Base-by-base conservation (phyloP, 92 coral and sea anemone species). In the Diadumene lineata region DNA sequence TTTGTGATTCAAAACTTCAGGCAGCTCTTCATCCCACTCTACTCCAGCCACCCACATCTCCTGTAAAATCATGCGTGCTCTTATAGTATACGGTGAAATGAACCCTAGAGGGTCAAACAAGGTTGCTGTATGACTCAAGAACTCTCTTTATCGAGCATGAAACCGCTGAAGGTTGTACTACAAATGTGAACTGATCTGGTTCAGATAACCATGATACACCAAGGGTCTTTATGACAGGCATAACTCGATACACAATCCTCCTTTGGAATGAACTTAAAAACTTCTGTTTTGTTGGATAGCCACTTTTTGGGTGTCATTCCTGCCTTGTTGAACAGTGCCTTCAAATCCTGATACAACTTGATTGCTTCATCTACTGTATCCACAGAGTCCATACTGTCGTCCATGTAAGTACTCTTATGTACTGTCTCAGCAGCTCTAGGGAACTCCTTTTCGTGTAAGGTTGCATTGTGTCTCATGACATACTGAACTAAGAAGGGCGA, bases 401-500 rank as follows among this genome's bases (percentile, higher is more conserved):
- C 88, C 88, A 83, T 83, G 66, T 87, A 87, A 1, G 84, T 84
- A 13, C 82, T 67, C 17, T 79, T 62, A 19, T 73, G 22, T 4
- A 75, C 69, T 4, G 87, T 79, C 4, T 86, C 79, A 1, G 90
- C 86, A 23, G 86, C 86, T n/a, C 60, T 25, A 51, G 85, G 85
- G 22, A 6, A 73, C 51, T 60, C 56, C 31, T 56, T 25, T 50
- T 64, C 56, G 55, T 86, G 72, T 43, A 68, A 64, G 26, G 82
- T 55, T 34, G 90, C 86, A 70, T 79, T 75, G 51, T 74, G 15
- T 44, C 77, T 76, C 31, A 84, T 79, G 22, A 82, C 87, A 63
- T 82, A 85, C 82, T 85, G 90, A 6, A 84, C 85, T 18, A 50
- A 76, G 30, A 79, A 79, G 26, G 86, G 82, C 1, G 87, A 81